Percentiles rank a stretch among this genome's conserved stretches.
phyloP scores from a whole-genome alignment of 2,113 vertebrate genomes.

The Clarias magur region DNA sequence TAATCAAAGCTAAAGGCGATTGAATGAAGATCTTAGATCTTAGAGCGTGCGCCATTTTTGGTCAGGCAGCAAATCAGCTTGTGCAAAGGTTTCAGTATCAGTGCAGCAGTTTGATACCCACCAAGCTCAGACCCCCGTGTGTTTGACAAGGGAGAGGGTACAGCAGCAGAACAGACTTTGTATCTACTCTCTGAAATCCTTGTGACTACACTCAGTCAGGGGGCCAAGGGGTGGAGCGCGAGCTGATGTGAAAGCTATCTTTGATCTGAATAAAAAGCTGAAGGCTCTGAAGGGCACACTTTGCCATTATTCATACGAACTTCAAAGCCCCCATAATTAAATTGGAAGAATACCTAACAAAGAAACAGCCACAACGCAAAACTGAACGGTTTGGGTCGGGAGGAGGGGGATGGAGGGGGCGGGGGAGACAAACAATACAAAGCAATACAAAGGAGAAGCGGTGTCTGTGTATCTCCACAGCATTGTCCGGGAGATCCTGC shows the following conservation, averaged over 20 bases:
- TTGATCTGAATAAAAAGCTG: slow-evolving; percentile 66
- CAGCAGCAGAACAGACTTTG: slow-evolving; percentile 39
- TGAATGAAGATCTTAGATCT: too few species aligned
- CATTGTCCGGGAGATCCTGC: slow-evolving; percentile 43
- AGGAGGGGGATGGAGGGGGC: not conserved
- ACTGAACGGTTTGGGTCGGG: slow-evolving; percentile 25
- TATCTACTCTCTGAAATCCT: slow-evolving; percentile 54
- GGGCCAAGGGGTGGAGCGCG: slow-evolving; percentile 45
- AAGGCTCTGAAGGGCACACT: slow-evolving; percentile 57
- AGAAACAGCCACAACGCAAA: slow-evolving; percentile 53
- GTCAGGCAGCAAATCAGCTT: slow-evolving; percentile 15
- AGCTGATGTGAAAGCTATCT: slow-evolving; percentile 61
- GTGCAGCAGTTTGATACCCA: slow-evolving; percentile 43
- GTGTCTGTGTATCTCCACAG: slow-evolving; percentile 14
- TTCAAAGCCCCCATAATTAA: slow-evolving; percentile 61
- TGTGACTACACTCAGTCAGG: slow-evolving; percentile 49
- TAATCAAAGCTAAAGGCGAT: too few species aligned
- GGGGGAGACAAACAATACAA: slow-evolving; percentile 20
- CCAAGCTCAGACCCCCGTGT: slow-evolving; percentile 36
- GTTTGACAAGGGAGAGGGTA: slow-evolving; percentile 48
- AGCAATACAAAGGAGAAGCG: slow-evolving; percentile 31
- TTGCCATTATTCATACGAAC: slow-evolving; percentile 56
- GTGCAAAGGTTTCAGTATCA: slow-evolving; percentile 42
- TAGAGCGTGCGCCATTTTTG: too few species aligned
- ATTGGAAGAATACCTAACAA: slow-evolving; percentile 59